These are phyloP conservation scores for Meliscaeva auricollis DNA, from an alignment of 2,888 invertebrate species.

Conservation along the genomic window DNA sequence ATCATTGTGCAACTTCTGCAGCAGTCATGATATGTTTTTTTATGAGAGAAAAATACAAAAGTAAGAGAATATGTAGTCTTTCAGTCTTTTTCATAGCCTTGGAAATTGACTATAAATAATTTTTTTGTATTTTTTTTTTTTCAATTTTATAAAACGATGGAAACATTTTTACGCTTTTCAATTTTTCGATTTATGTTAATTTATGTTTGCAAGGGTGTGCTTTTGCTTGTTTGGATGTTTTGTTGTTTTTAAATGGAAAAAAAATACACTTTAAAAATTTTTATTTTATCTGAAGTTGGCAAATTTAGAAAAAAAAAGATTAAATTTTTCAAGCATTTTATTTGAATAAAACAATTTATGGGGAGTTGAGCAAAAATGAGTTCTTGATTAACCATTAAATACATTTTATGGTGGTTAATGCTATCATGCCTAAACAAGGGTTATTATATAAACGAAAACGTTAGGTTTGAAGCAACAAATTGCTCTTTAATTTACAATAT, in stretches of 20 bases:
- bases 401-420: too few species aligned
- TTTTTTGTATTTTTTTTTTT: neutral
- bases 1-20: constrained; percentile 65
- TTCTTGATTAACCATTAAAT: too few species aligned
- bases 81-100: constrained; percentile 38
- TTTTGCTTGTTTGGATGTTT: constrained; percentile 1
- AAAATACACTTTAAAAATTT: neutral
- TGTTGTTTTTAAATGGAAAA: neutral
- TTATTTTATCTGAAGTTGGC: constrained; percentile 4
- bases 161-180: constrained; percentile 64
- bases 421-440: too few species aligned
- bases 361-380: too few species aligned
- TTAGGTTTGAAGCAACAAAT: too few species aligned
- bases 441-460: too few species aligned
- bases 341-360: too few species aligned
- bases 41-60: neutral
- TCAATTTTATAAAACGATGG: neutral
- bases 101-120: constrained; percentile 44
- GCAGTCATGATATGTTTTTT: constrained; percentile 46
- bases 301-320: too few species aligned
- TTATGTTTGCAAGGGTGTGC: neutral
- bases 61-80: constrained; percentile 19
- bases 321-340: too few species aligned
- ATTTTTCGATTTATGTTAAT: constrained; percentile 59
- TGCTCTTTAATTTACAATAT: too few species aligned